phyloP scores from a whole-genome alignment of 2,888 invertebrate genomes.

The Papilio gigon region DNA sequence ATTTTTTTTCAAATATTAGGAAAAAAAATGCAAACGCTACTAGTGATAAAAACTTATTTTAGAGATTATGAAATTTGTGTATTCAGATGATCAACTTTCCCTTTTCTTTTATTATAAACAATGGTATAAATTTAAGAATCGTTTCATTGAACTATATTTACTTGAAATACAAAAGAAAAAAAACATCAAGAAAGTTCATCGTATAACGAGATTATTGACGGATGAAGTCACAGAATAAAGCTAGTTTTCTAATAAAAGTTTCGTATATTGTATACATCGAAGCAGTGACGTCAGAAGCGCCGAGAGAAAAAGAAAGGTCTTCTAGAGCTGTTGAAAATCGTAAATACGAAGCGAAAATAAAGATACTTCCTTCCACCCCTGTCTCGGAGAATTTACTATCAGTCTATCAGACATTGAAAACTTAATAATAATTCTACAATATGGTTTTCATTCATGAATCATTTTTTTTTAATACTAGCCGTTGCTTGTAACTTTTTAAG shows the following conservation, averaged over 20 bases:
- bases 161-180: not conserved
- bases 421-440: not conserved
- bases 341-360: not conserved
- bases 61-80: no score
- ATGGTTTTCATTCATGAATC: not conserved
- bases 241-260: constrained; percentile 12
- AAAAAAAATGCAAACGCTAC: no score
- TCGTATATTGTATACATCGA: not conserved
- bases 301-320: not conserved
- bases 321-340: not conserved
- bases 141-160: not conserved
- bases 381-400: not conserved
- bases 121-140: not conserved
- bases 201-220: not conserved
- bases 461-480: not conserved
- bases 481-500: no score
- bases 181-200: not conserved
- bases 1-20: no score
- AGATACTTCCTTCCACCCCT: not conserved
- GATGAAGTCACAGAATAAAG: not conserved
- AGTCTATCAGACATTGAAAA: not conserved
- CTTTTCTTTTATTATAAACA: no score
- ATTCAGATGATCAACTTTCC: no score
- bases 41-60: no score
- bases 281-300: not conserved